Conservation (phyloP, 23 tunicate species). For the Halocynthia aurantium region DNA sequence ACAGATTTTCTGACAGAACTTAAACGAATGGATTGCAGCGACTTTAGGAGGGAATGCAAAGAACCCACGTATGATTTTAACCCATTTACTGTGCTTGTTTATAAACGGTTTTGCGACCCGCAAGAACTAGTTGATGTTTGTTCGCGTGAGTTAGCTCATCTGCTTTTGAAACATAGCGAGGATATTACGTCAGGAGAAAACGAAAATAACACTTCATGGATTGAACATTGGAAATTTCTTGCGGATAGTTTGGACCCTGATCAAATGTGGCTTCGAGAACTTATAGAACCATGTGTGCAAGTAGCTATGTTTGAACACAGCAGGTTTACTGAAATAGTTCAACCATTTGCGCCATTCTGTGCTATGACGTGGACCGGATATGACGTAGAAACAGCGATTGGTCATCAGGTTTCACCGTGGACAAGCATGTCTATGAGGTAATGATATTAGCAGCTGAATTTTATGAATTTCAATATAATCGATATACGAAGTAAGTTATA, state of each 20-base stretch:
- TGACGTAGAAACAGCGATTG: conserved; percentile 29
- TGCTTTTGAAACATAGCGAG: neutral
- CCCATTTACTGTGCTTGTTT: conserved; percentile 46
- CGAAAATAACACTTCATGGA: neutral
- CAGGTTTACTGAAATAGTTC: conserved; percentile 47
- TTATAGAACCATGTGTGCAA: conserved; percentile 57
- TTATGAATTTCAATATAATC: neutral
- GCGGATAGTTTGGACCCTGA: neutral
- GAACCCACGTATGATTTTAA: conserved; percentile 21
- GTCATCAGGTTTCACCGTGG: conserved; percentile 44
- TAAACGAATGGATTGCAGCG: conserved; percentile 43
- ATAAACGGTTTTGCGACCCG: conserved; percentile 46
- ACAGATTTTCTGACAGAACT: conserved; percentile 38
- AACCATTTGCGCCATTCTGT: conserved; percentile 37
- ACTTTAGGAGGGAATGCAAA: conserved; percentile 49
- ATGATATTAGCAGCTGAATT: neutral
- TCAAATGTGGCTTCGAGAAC: conserved; percentile 7
- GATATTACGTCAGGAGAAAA: neutral
- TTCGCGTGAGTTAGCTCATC: neutral
- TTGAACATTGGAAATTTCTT: conserved; percentile 3
- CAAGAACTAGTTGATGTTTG: conserved; percentile 20
- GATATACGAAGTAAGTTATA: no score
- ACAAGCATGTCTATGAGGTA: conserved; percentile 46
- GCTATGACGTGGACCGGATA: conserved; percentile 60
- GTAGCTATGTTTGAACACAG: conserved; percentile 55